phyloP scores from a whole-genome alignment of 2,888 invertebrate species.

The Drosophila sordidapex region DNA sequence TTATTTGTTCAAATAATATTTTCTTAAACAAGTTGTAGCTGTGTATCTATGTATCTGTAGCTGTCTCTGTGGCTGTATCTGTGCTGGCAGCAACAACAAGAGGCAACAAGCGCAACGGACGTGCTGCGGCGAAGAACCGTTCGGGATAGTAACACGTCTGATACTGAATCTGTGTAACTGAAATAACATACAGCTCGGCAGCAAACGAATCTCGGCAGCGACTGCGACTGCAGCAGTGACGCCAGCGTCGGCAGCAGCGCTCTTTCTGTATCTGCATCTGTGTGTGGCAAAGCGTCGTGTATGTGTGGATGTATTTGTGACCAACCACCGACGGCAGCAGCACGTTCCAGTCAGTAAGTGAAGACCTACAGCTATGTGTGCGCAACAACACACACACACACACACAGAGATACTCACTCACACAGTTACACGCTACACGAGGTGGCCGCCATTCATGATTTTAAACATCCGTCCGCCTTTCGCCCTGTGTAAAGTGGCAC shows the following conservation, averaged over 20 bases:
- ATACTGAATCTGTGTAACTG: slow-evolving; percentile 85
- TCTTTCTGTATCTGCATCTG: slow-evolving; percentile 12
- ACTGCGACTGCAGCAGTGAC: slow-evolving; percentile 27
- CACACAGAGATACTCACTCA: slow-evolving; percentile 23
- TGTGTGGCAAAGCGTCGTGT: slow-evolving; percentile 9
- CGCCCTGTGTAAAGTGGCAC: slow-evolving; percentile 46
- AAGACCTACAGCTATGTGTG: slow-evolving; percentile 69
- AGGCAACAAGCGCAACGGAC: slow-evolving; percentile 34
- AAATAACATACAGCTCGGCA: slow-evolving; percentile 84
- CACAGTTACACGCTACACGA: slow-evolving; percentile 10
- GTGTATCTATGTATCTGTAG: slow-evolving; percentile 13
- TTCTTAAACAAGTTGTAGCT: slow-evolving; percentile 70
- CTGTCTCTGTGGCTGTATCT: slow-evolving; percentile 36
- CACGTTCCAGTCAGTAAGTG: slow-evolving; percentile 79
- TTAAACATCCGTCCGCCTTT: slow-evolving; percentile 53
- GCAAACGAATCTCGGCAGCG: slow-evolving; percentile 58
- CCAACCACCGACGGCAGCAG: slow-evolving; percentile 68
- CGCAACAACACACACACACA: slow-evolving; percentile 24
- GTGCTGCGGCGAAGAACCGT: slow-evolving; percentile 79
- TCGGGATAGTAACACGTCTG: slow-evolving; percentile 85
- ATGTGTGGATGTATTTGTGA: slow-evolving; percentile 44
- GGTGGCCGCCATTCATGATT: slow-evolving; percentile 75
- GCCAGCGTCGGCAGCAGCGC: slow-evolving; percentile 10
- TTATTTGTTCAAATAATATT: slow-evolving; percentile 76
- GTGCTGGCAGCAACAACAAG: slow-evolving; percentile 50